Evolutionary conservation across 2,888 invertebrate species (phyloP), one percentile per base, ranked within the genome.

Genomic region (Ecdyonurus torrentis): DNA sequence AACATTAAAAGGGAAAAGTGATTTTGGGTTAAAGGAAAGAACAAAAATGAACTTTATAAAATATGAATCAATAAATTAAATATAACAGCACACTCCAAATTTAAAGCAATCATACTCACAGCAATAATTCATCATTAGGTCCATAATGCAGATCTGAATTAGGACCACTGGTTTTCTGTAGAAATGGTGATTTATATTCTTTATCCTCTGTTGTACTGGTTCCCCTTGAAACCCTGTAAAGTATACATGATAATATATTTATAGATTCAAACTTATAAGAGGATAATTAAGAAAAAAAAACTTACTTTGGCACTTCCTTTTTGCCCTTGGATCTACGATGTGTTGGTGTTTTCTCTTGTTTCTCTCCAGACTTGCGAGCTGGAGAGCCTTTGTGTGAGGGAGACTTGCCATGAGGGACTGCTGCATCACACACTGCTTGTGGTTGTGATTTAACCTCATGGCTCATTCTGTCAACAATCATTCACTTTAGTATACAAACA

Each of bases 141-240:
- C 93, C 93, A 71, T 84, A 85, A n/a, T 81, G 77, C n/a, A 87
- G 76, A 58, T 79, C 75, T 1, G 83, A 73, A 76, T 92, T 86
- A 24, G 89, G 85, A 23, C 93, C 93, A 61, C 74, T 72, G 2
- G 84, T 79, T 65, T 78, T 77, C 20, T 75, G 73, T 63, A 80
- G 70, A 70, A 81, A 82, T 59, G 77, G 75, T 0, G 86, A 86
- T 71, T 81, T 82, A 70, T 82, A 82, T 70, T 79, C 80, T 60
- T 74, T 71, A 61, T 81, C 81, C 66, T 77, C 74, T 18, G 73
- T 74, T 62, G 75, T 76, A 65, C 76, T 75, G 1, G 77, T 77
- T 62, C 76, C 76, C 64, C 77, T 71, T 1, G 76, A 76, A 63
- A 75, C 69, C 68, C 76, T 76, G 65, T 61, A 68, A 66, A 64